These are phyloP conservation scores for Athalia rosae DNA, from an alignment of 2,888 invertebrate genomes.

Conservation along the genomic window DNA sequence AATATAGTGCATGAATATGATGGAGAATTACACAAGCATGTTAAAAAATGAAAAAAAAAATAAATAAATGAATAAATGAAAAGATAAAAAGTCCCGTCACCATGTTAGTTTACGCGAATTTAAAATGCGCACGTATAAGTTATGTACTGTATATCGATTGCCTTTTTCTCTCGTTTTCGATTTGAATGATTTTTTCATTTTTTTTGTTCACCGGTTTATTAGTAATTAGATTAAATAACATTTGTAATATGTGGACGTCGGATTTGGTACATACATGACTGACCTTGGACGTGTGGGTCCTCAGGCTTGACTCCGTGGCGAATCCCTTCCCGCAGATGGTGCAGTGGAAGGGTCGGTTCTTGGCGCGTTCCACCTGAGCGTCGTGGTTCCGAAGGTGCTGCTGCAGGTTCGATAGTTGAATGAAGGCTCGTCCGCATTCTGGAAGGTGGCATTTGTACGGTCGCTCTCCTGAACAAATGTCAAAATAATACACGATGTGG, in stretches of 20 bases:
- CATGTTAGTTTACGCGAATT: slow-evolving; percentile 41
- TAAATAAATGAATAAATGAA: background rate
- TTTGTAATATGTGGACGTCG: slow-evolving; percentile 67
- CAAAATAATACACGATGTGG: slow-evolving; percentile 52
- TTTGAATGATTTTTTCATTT: slow-evolving; percentile 15
- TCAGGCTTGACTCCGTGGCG: slow-evolving; percentile 95
- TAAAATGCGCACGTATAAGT: slow-evolving; percentile 5
- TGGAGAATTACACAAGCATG: no score
- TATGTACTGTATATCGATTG: background rate
- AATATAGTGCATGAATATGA: no score
- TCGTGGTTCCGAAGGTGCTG: slow-evolving; percentile 97
- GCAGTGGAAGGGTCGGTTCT: slow-evolving; percentile 96
- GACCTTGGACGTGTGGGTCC: slow-evolving; percentile 98
- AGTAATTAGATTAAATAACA: slow-evolving; percentile 43
- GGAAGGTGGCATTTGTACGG: slow-evolving; percentile 98
- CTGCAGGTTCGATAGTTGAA: slow-evolving; percentile 96
- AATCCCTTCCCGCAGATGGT: slow-evolving; percentile 97
- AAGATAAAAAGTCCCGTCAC: slow-evolving; percentile 30
- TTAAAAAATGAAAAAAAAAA: background rate
- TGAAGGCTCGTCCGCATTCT: slow-evolving; percentile 96
- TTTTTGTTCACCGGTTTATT: slow-evolving; percentile 16
- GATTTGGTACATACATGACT: slow-evolving; percentile 80
- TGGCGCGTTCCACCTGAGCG: slow-evolving; percentile 95
- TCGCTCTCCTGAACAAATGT: slow-evolving; percentile 87
- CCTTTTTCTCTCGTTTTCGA: slow-evolving; percentile 15